Base-by-base conservation (phyloP, 2,888 invertebrate genomes). In the Chouioia cunea region DNA sequence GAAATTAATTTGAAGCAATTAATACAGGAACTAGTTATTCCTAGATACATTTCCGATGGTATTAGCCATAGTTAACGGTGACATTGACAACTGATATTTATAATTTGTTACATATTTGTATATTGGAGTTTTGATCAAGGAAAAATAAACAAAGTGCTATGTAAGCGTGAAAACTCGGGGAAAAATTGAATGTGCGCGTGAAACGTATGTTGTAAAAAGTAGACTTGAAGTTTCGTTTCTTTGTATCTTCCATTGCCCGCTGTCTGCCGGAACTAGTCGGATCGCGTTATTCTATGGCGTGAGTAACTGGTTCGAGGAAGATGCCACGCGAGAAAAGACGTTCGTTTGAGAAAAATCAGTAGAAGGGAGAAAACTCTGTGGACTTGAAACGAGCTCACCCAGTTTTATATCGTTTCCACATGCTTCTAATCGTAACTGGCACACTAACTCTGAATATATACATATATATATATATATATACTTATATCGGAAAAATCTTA, bases 261-360 rank as follows among this genome's bases (percentile, higher is more conserved):
- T 16, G 58, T 58, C 58, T 64, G 57, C 59, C 66, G 58, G 71
- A 71, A 71, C 71, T 71, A 47, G 71, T 66, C 36, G 47, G 58
- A 27, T 62, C 43, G 54, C 67, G 67, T 71, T 71, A 60, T 67
- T 71, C 18, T 47, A 48, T 20, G 53, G 48, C 52, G 62, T 15
- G 52, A 15, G 43, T 36, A 23, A 36, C 22, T 20, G 6, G 47
- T 70, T 70, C 63, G 53, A 43, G 63, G 71, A 71, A 66, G n/a
- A 63, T 3, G 59, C 44, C 56, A 60, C 20, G 48, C 27, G 23
- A 54, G 12, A 23, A 44, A 48, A 58, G 47, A 57, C 23, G 56
- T 3, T n/a, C 50, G 27, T 10, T 14, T 16, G 16, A 50, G 50
- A 50, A 50, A 50, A 50, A 50, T 16, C 50, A 50, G 53, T 22